Evolutionary conservation across 2,888 invertebrate species (phyloP).

Genomic region (Pachymerium ferrugineum): DNA sequence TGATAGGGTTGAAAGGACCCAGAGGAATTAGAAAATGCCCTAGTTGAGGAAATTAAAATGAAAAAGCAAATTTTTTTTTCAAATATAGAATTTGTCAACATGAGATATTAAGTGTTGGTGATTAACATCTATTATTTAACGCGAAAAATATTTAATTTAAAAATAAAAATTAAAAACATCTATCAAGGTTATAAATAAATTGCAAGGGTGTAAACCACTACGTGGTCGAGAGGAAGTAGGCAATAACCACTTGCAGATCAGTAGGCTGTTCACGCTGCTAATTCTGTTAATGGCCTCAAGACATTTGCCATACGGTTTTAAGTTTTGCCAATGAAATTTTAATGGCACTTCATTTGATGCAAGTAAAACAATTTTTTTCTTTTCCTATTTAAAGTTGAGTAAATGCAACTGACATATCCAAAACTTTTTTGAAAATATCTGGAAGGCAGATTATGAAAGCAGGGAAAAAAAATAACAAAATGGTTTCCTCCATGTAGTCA

Average conservation of each 20-base stretch:
- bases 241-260: background rate
- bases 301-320: background rate
- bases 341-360: slow-evolving; percentile 15
- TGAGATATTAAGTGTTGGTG: background rate
- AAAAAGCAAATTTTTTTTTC: background rate
- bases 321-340: slow-evolving; percentile 2
- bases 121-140: too few species aligned
- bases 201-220: background rate
- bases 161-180: background rate
- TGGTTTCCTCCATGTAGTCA: background rate
- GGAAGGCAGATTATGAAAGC: too few species aligned
- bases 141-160: background rate
- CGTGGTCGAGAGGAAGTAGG: background rate
- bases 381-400: too few species aligned
- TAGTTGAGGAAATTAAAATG: slow-evolving; percentile 7
- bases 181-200: background rate
- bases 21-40: background rate
- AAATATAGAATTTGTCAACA: background rate
- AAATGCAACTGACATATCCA: too few species aligned
- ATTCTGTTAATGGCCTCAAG: slow-evolving; percentile 16
- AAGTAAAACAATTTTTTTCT: background rate
- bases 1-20: background rate
- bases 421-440: too few species aligned
- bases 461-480: background rate
- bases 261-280: slow-evolving; percentile 12